These are phyloP conservation scores for Hyperoplus immaculatus DNA, from an alignment of 2,797 vertebrate genomes.

Conservation along the genomic window DNA sequence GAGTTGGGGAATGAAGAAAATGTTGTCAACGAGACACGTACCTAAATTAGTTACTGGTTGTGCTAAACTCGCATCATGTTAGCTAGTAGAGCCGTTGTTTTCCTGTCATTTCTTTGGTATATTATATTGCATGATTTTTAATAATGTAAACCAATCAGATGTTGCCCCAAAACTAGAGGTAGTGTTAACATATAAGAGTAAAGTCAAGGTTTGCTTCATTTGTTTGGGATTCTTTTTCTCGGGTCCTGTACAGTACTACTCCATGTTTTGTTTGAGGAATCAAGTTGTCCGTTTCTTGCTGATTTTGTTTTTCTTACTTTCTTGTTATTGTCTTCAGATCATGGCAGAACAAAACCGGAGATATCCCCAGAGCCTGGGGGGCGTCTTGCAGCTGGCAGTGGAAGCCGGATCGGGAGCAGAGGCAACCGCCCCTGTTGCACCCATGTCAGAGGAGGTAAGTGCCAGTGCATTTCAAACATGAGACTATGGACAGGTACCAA, in stretches of 20 bases:
- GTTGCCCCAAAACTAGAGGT: background rate
- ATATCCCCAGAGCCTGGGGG: slow-evolving; percentile 87
- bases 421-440: slow-evolving; percentile 74
- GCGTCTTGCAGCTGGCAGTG: slow-evolving; percentile 90
- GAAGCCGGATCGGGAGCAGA: slow-evolving; percentile 87
- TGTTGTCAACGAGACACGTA: background rate
- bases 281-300: background rate
- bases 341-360: slow-evolving; percentile 83
- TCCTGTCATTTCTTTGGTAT: background rate
- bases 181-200: background rate
- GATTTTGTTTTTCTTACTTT: background rate
- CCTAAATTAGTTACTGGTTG: background rate
- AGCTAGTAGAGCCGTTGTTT: too few relatives aligned
- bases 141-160: background rate
- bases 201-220: background rate
- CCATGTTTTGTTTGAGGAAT: background rate
- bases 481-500: background rate
- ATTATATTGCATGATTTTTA: background rate
- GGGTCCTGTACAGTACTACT: background rate
- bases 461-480: background rate
- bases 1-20: background rate
- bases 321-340: background rate
- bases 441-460: slow-evolving; percentile 91
- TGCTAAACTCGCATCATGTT: background rate
- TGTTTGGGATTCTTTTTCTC: background rate